Conservation (phyloP, 35 echinoderm and acorn worm species). For the Heliocidaris tuberculata region DNA sequence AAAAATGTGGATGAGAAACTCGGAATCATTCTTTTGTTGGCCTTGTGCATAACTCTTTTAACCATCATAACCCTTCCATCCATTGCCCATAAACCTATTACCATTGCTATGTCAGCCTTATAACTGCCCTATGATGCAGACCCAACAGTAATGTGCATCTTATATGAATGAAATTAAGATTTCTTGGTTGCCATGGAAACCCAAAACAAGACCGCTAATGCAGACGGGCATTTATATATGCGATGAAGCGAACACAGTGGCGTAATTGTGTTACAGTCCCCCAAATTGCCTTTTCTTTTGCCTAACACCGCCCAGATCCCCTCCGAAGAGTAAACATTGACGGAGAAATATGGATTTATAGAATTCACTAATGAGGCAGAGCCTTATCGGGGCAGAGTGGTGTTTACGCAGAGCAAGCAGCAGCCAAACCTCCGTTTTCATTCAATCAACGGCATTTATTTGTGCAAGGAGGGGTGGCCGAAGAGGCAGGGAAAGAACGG, state of each 20-base stretch:
- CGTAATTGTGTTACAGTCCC: constrained; percentile 2
- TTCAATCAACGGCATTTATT: constrained; percentile 50
- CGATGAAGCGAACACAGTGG: not conserved
- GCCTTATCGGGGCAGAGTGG: not conserved
- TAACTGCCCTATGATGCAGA: not conserved
- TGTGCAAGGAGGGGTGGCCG: constrained; percentile 12
- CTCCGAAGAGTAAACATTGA: not conserved
- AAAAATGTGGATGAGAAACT: too few species aligned
- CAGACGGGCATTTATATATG: not conserved
- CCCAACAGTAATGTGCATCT: not conserved
- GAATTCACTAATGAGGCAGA: not conserved
- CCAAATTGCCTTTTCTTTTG: not conserved
- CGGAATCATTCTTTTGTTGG: too few species aligned
- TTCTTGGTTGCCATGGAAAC: not conserved
- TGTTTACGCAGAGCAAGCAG: not conserved
- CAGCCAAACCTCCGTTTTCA: constrained; percentile 21
- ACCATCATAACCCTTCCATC: too few species aligned
- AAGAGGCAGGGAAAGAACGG: not conserved
- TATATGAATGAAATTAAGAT: not conserved
- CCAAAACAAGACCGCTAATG: not conserved
- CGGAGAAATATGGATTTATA: constrained; percentile 5
- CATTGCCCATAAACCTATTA: not conserved
- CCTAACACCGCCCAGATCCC: not conserved
- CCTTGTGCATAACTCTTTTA: too few species aligned
- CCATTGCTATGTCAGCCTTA: not conserved